Percentiles rank a stretch among this genome's conserved stretches.
phyloP scores from a whole-genome alignment of 2,797 vertebrate genomes.

The Danio choprae region DNA sequence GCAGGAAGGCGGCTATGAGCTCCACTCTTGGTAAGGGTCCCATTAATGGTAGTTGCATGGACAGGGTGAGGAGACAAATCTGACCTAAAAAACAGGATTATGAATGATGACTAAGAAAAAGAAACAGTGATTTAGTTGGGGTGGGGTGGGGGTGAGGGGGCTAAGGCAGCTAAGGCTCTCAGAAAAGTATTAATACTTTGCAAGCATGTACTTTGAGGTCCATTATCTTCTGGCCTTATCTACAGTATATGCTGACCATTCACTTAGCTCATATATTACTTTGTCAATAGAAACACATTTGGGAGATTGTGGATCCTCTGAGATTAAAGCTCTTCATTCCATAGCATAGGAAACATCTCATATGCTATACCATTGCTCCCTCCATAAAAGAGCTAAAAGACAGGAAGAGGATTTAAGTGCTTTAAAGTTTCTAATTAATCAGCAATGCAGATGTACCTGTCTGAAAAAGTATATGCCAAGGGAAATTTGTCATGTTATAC shows the following conservation, averaged over 20 bases:
- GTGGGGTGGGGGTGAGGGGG: no score
- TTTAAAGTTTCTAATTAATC: slow-evolving; percentile 50
- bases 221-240: slow-evolving; percentile 42
- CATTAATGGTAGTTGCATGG: slow-evolving; percentile 13
- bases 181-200: neutral
- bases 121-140: neutral
- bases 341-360: slow-evolving; percentile 20
- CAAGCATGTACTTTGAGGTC: slow-evolving; percentile 25
- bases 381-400: slow-evolving; percentile 34
- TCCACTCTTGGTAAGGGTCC: slow-evolving; percentile 39
- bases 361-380: slow-evolving; percentile 12
- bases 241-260: slow-evolving; percentile 25
- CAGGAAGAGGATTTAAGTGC: slow-evolving; percentile 47
- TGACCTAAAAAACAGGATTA: slow-evolving; percentile 48
- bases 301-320: slow-evolving; percentile 38
- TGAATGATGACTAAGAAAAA: slow-evolving; percentile 21
- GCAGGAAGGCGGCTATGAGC: slow-evolving; percentile 38
- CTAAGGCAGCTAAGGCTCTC: neutral
- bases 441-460: slow-evolving; percentile 13
- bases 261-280: slow-evolving; percentile 43
- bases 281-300: slow-evolving; percentile 49
- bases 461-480: neutral
- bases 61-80: slow-evolving; percentile 35
- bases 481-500: neutral
- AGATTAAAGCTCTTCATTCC: slow-evolving; percentile 33